Evolutionary conservation across 2,888 invertebrate species (phyloP).

Genomic region (Tanaodytes sp.): DNA sequence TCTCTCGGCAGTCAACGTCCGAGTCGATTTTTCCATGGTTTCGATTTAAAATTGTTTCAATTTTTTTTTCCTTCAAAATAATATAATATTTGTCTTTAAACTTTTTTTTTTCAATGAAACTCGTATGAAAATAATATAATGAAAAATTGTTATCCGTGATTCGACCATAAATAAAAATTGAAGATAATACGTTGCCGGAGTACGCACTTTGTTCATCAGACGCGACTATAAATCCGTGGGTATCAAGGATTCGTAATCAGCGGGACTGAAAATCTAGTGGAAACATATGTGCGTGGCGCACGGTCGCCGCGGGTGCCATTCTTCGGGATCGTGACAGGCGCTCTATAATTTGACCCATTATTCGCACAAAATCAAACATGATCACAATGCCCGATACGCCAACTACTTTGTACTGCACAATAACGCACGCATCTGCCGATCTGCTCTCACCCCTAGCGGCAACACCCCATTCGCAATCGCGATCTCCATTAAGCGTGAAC

Average conservation of each 20-base stretch:
- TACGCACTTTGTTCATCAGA: too few relatives aligned
- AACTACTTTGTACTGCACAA: slow-evolving; percentile 50
- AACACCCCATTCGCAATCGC: slow-evolving; percentile 38
- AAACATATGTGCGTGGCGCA: slow-evolving; percentile 42
- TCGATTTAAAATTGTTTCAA: too few relatives aligned
- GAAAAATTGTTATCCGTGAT: too few relatives aligned
- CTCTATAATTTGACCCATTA: slow-evolving; percentile 50
- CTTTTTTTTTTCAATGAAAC: too few relatives aligned
- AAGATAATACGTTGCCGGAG: too few relatives aligned
- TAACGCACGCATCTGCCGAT: slow-evolving; percentile 53
- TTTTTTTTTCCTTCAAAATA: too few relatives aligned
- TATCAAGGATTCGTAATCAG: slow-evolving; percentile 21
- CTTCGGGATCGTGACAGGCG: slow-evolving; percentile 33
- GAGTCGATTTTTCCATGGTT: too few relatives aligned
- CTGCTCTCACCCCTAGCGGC: slow-evolving; percentile 24
- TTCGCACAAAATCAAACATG: slow-evolving; percentile 53
- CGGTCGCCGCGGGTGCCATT: slow-evolving; percentile 32
- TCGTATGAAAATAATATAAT: too few relatives aligned
- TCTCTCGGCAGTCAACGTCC: too few relatives aligned
- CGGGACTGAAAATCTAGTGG: slow-evolving; percentile 13
- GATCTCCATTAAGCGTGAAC: slow-evolving; percentile 49
- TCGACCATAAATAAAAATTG: too few relatives aligned
- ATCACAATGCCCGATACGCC: slow-evolving; percentile 39
- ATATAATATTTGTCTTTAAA: too few relatives aligned
- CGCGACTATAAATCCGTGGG: too few relatives aligned